phyloP scores from a whole-genome alignment of 1,140 invertebrate species.

The Drosophila saltans region DNA sequence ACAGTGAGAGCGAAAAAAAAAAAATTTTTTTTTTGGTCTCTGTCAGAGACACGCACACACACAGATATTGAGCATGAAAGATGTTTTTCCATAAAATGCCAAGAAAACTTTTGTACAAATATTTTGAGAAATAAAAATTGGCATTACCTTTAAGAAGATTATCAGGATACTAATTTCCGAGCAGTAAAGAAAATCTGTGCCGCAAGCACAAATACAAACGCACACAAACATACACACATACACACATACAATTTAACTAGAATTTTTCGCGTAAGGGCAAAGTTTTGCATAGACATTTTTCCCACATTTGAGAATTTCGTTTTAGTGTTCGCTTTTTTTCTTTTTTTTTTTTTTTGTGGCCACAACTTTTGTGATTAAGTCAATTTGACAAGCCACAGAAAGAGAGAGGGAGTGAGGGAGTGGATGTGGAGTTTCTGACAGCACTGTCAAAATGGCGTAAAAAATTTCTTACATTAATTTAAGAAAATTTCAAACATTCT shows the following conservation, averaged over 20 bases:
- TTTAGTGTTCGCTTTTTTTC: background rate
- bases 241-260: background rate
- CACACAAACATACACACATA: background rate
- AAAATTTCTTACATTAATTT: background rate
- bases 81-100: background rate
- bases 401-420: background rate
- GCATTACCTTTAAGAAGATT: background rate
- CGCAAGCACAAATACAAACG: background rate
- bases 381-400: conserved; percentile 32
- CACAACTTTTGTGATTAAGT: conserved; percentile 64
- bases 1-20: background rate
- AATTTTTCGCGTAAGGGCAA: background rate
- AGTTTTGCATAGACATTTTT: background rate
- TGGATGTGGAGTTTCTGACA: background rate
- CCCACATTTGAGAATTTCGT: too few relatives aligned
- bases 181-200: background rate
- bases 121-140: too few relatives aligned
- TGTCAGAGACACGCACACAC: background rate
- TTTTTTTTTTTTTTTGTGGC: conserved; percentile 28
- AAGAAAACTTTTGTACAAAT: background rate
- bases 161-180: background rate
- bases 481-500: background rate
- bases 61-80: background rate
- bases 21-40: conserved; percentile 18
- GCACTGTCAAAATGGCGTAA: conserved; percentile 4